A percentile compares a stretch with the other conserved stretches of the same genome.
These are phyloP conservation scores for Panthera uncia DNA, from an alignment of 2,113 vertebrate genomes.

Conservation along the genomic window DNA sequence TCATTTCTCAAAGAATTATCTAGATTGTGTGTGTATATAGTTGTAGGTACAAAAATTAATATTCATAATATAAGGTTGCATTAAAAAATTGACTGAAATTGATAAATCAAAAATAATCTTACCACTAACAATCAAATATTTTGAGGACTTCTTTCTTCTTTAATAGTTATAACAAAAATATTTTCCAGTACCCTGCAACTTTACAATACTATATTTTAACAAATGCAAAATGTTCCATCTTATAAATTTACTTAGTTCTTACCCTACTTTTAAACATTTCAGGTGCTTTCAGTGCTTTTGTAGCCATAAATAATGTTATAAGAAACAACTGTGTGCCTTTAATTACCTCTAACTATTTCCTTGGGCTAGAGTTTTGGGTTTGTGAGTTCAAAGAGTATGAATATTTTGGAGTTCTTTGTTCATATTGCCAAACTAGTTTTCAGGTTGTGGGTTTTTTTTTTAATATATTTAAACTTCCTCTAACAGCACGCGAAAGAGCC, in stretches of 20 bases:
- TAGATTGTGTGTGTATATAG: neutral
- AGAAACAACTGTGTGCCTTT: neutral
- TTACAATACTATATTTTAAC: neutral
- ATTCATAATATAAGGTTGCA: neutral
- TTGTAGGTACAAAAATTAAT: neutral
- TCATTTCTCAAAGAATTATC: neutral
- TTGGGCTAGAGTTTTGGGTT: neutral
- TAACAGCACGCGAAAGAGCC: neutral
- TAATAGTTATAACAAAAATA: neutral
- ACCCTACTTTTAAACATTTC: neutral
- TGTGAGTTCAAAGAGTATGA: neutral
- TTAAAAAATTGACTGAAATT: neutral
- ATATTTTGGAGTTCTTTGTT: neutral
- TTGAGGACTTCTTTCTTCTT: neutral
- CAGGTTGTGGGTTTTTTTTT: neutral
- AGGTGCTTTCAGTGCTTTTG: neutral
- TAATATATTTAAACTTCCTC: neutral
- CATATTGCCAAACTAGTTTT: neutral
- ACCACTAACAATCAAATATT: neutral
- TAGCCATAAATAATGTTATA: neutral
- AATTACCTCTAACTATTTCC: constrained; percentile 33
- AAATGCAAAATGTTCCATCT: neutral
- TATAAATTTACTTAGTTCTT: neutral
- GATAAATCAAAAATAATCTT: neutral
- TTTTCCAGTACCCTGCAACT: neutral